Evolutionary conservation across 2,797 vertebrate genomes (phyloP).

Genomic region (Sarcophilus harrisii): DNA sequence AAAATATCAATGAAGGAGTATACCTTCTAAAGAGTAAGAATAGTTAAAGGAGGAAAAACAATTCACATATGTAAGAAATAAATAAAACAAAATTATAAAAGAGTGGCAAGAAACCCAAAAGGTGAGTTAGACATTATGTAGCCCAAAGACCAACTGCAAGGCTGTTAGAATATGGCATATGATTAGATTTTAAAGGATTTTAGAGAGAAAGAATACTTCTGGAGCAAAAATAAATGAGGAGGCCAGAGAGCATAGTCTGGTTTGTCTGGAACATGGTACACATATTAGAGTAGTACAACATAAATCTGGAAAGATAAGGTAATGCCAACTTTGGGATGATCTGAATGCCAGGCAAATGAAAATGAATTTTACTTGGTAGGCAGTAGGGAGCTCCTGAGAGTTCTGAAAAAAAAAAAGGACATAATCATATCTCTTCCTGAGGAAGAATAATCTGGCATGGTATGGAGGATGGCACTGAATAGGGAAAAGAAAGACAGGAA

Average conservation of each 20-base stretch:
- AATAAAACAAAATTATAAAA: neutral
- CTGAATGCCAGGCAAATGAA: neutral
- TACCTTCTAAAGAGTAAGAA: neutral
- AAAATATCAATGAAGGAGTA: neutral
- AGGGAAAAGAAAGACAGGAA: neutral
- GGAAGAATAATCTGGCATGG: neutral
- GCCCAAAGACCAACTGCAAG: no score
- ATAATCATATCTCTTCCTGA: neutral
- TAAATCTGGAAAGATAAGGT: neutral
- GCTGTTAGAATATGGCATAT: neutral
- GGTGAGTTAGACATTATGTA: neutral
- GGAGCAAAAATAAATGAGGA: neutral
- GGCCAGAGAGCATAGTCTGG: neutral
- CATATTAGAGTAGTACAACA: neutral
- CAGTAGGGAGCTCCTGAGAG: neutral
- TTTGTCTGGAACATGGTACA: neutral
- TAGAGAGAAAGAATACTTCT: neutral
- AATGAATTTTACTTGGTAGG: neutral
- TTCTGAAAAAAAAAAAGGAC: neutral
- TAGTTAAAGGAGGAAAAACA: neutral
- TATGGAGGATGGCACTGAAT: neutral
- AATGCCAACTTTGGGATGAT: neutral
- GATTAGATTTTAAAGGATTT: neutral
- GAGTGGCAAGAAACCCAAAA: neutral
- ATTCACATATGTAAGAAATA: neutral